Conservation (phyloP, 2,888 invertebrate genomes). For the Archips crataeganus region DNA sequence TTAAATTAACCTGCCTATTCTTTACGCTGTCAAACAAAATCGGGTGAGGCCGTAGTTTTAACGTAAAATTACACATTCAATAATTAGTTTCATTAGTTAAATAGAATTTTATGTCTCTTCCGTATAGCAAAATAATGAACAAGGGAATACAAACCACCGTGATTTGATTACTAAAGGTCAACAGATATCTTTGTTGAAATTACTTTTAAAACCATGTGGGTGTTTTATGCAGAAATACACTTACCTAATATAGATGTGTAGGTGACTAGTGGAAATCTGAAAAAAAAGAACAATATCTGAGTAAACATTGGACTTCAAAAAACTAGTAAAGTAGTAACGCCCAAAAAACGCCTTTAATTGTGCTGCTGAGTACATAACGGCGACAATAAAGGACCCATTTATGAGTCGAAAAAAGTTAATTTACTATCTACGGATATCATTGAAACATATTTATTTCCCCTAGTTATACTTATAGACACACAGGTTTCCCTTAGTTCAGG, state of each 20-base stretch:
- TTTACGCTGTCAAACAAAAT: neutral
- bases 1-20: neutral
- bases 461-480: too few species aligned
- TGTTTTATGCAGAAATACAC: neutral
- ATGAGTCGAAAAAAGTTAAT: too few species aligned
- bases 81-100: neutral
- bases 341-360: too few species aligned
- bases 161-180: neutral
- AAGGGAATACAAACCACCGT: neutral
- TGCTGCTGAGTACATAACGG: too few species aligned
- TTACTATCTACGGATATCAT: too few species aligned
- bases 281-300: conserved; percentile 4
- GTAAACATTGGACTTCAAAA: neutral
- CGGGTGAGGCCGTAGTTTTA: too few species aligned
- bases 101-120: neutral
- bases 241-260: conserved; percentile 26
- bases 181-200: neutral
- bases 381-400: too few species aligned
- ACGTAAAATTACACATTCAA: neutral
- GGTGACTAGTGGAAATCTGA: conserved; percentile 32
- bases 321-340: too few species aligned
- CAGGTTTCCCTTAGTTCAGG: too few species aligned
- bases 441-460: too few species aligned
- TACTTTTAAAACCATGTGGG: neutral
- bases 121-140: neutral